These are phyloP conservation scores for Rhinogobius similis DNA, from an alignment of 2,113 vertebrate species.

Conservation along the genomic window DNA sequence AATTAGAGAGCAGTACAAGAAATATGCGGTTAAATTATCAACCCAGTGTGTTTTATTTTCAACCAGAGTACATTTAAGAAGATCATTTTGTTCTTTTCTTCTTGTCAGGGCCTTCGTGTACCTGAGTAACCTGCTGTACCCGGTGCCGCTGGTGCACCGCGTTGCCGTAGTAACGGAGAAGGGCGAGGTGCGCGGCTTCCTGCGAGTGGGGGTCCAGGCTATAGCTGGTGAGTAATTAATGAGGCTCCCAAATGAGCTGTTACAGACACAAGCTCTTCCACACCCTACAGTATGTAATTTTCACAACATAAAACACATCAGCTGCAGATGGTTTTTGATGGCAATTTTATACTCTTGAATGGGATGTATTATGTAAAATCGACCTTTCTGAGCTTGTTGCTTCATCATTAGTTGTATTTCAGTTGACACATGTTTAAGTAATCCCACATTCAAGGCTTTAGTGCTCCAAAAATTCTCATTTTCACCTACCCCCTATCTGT, in stretches of 20 bases:
- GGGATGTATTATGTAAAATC: too few species aligned
- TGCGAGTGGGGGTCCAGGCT: constrained; percentile 96
- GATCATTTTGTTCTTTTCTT: neutral
- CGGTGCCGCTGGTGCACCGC: constrained; percentile 93
- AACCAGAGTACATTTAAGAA: neutral
- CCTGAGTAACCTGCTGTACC: constrained; percentile 97
- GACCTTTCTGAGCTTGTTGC: too few species aligned
- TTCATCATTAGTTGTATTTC: too few species aligned
- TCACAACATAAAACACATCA: neutral
- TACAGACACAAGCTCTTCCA: neutral
- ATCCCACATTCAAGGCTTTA: too few species aligned
- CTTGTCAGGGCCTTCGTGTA: constrained; percentile 91
- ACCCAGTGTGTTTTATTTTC: neutral
- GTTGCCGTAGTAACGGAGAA: constrained; percentile 97
- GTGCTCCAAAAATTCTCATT: too few species aligned
- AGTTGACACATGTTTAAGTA: too few species aligned
- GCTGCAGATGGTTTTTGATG: too few species aligned
- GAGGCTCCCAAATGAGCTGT: constrained; percentile 30
- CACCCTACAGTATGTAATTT: neutral
- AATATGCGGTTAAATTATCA: neutral
- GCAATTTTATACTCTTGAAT: neutral
- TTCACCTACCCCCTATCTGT: too few species aligned
- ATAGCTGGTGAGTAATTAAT: constrained; percentile 87
- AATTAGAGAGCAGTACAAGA: neutral
- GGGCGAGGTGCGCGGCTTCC: constrained; percentile 92